phyloP scores from a whole-genome alignment of 1,140 invertebrate genomes.

The Drosophila lini region DNA sequence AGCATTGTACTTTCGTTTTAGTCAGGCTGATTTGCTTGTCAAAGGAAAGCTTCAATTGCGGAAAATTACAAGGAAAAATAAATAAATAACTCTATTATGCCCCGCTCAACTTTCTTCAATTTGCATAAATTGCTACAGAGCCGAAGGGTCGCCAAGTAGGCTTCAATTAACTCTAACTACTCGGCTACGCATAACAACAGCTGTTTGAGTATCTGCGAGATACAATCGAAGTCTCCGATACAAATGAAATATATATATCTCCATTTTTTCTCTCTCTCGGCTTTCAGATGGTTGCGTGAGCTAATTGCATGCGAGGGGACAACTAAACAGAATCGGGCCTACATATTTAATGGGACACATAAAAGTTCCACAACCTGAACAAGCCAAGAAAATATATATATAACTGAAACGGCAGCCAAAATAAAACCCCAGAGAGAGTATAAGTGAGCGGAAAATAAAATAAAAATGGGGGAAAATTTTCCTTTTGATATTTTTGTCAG shows the following conservation, averaged over 20 bases:
- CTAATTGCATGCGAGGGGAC: slow-evolving; percentile 46
- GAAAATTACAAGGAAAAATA: slow-evolving; percentile 22
- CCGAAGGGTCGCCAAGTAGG: slow-evolving; percentile 8
- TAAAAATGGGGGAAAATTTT: slow-evolving; percentile 57
- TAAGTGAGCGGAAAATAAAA: slow-evolving; percentile 29
- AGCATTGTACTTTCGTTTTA: background rate
- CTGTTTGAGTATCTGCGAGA: slow-evolving; percentile 35
- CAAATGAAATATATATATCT: background rate
- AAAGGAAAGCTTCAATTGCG: background rate
- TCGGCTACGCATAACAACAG: slow-evolving; percentile 28
- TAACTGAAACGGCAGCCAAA: slow-evolving; percentile 51
- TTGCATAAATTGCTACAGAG: slow-evolving; percentile 37
- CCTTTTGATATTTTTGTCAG: slow-evolving; percentile 60
- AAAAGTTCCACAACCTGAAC: slow-evolving; percentile 47
- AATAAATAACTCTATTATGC: slow-evolving; percentile 6
- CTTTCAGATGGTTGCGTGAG: slow-evolving; percentile 42
- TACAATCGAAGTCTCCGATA: slow-evolving; percentile 9
- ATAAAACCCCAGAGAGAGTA: slow-evolving; percentile 31
- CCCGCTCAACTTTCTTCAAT: slow-evolving; percentile 38
- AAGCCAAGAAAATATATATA: slow-evolving; percentile 29
- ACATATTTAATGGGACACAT: slow-evolving; percentile 32
- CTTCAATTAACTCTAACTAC: slow-evolving; percentile 42
- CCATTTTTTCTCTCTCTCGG: background rate
- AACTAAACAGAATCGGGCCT: slow-evolving; percentile 40
- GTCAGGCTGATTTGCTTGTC: slow-evolving; percentile 17